Evolutionary conservation across 2,888 invertebrate genomes (phyloP).

Genomic region (Lamproptera curius): DNA sequence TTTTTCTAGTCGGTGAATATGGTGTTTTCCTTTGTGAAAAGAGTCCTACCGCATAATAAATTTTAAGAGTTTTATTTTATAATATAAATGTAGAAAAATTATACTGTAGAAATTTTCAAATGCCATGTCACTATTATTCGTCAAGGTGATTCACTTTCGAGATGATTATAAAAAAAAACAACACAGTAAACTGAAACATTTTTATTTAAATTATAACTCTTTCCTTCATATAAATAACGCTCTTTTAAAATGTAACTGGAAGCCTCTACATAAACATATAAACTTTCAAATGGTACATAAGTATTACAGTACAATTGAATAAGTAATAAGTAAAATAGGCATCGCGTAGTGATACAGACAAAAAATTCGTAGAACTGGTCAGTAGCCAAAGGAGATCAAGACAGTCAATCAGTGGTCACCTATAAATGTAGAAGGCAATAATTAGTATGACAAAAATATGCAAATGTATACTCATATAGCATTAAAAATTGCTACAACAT

Average conservation of each 20-base stretch:
- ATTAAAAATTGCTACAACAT: too few relatives aligned
- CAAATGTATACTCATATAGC: conserved; percentile 8
- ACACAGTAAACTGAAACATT: conserved; percentile 60
- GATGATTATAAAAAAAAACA: conserved; percentile 39
- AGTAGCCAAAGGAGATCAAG: conserved; percentile 14
- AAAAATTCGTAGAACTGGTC: conserved; percentile 14
- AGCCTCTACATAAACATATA: conserved; percentile 71
- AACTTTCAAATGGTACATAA: conserved; percentile 39
- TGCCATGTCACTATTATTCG: too few relatives aligned
- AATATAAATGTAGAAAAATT: too few relatives aligned
- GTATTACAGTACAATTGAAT: conserved; percentile 30
- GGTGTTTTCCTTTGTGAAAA: too few relatives aligned
- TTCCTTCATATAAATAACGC: conserved; percentile 64
- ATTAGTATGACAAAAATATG: conserved; percentile 1
- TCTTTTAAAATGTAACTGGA: conserved; percentile 67
- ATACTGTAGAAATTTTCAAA: too few relatives aligned
- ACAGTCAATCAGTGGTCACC: conserved; percentile 65
- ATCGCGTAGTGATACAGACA: conserved; percentile 18
- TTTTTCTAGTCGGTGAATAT: too few relatives aligned
- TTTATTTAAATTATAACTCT: conserved; percentile 69
- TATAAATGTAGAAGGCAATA: conserved; percentile 48
- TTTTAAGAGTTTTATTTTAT: too few relatives aligned
- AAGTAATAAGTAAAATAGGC: conserved; percentile 14
- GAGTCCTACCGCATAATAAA: too few relatives aligned
- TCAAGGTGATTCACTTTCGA: too few relatives aligned